Conservation (phyloP, 2,113 vertebrate genomes). For the Callipepla californica region DNA sequence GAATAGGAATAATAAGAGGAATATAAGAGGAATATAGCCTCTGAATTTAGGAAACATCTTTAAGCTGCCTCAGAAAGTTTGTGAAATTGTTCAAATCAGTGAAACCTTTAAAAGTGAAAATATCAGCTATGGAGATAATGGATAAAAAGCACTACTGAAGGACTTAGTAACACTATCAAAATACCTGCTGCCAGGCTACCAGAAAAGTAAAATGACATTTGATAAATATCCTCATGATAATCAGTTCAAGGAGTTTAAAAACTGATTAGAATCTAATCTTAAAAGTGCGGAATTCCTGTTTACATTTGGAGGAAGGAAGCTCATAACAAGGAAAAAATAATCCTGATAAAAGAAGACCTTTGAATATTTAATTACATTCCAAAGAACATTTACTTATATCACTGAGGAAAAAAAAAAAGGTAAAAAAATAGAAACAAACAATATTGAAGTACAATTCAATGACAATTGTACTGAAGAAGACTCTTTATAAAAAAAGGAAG, state of each 20-base stretch:
- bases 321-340: not conserved
- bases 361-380: not conserved
- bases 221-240: not conserved
- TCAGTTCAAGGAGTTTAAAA: not conserved
- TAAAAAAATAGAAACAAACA: not conserved
- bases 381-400: not conserved
- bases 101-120: not conserved
- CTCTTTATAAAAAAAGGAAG: no score
- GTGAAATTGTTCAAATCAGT: not conserved
- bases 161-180: not conserved
- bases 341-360: not conserved
- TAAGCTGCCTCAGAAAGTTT: not conserved
- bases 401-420: not conserved
- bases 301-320: not conserved
- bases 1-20: no score
- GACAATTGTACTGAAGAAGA: no score
- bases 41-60: not conserved
- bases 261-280: not conserved
- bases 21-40: not conserved
- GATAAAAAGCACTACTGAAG: not conserved
- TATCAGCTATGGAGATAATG: not conserved
- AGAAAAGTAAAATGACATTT: not conserved
- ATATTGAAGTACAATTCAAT: no score
- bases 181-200: not conserved
- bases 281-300: not conserved